Conservation (phyloP, 1,140 invertebrate species). For the Cotesia glomerata region DNA sequence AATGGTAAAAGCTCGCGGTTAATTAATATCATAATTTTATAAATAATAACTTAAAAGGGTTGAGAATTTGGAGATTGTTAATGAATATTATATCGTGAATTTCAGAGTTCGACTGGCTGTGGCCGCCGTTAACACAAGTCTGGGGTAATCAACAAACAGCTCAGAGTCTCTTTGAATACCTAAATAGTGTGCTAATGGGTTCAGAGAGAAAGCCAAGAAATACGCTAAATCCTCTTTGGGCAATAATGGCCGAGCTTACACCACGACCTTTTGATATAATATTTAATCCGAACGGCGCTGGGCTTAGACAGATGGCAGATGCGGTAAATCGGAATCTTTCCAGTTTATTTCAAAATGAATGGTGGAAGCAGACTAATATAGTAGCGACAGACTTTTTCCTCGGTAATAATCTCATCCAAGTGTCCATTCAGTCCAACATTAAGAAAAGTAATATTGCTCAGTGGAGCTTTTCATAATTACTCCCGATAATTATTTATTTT, state of each 20-base stretch:
- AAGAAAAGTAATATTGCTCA: constrained; percentile 50
- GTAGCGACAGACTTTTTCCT: constrained; percentile 81
- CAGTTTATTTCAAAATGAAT: constrained; percentile 68
- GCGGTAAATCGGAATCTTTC: constrained; percentile 73
- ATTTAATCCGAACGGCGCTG: constrained; percentile 65
- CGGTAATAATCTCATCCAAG: constrained; percentile 75
- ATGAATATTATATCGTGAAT: constrained; percentile 34
- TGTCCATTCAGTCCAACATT: constrained; percentile 70
- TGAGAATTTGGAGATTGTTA: background rate
- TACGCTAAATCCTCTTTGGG: constrained; percentile 69
- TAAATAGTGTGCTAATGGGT: constrained; percentile 62
- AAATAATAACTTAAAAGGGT: no score
- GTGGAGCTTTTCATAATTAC: constrained; percentile 39
- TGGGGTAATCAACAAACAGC: constrained; percentile 70
- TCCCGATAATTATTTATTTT: background rate
- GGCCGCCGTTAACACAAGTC: constrained; percentile 73
- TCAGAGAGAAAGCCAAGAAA: constrained; percentile 46
- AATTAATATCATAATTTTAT: no score
- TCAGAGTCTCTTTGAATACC: constrained; percentile 64
- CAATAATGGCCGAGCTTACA: constrained; percentile 83
- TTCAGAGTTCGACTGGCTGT: constrained; percentile 72
- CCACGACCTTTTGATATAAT: constrained; percentile 74
- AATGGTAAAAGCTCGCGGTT: constrained; percentile 54
- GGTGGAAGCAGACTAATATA: constrained; percentile 74
- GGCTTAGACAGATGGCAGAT: constrained; percentile 74